phyloP scores from a whole-genome alignment of 2,797 vertebrate genomes.

The Xiphophorus birchmanni region DNA sequence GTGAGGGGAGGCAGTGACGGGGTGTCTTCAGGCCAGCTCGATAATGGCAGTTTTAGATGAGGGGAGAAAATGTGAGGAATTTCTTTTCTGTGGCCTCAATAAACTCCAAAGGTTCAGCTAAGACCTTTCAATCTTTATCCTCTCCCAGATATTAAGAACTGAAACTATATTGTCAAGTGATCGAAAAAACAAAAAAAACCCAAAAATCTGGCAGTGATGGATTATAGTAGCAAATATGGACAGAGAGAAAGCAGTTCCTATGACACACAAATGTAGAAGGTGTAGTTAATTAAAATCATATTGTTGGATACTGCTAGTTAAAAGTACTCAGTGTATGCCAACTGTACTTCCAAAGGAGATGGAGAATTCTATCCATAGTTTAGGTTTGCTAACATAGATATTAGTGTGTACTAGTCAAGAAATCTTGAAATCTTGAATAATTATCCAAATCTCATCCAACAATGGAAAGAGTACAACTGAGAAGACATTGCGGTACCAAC shows the following conservation, averaged over 20 bases:
- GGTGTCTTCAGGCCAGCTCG: slow-evolving; percentile 40
- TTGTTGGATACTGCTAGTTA: background rate
- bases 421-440: background rate
- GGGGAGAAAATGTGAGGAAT: slow-evolving; percentile 39
- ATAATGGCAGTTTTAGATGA: slow-evolving; percentile 54
- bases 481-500: background rate
- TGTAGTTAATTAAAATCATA: slow-evolving; percentile 33
- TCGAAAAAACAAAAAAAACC: background rate
- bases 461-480: background rate
- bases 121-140: slow-evolving; percentile 13
- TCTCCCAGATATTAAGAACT: slow-evolving; percentile 16
- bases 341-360: background rate
- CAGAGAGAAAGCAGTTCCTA: slow-evolving; percentile 2
- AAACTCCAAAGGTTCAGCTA: slow-evolving; percentile 28
- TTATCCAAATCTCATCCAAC: background rate
- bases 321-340: background rate
- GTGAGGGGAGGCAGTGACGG: slow-evolving; percentile 40
- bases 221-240: slow-evolving; percentile 9
- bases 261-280: slow-evolving; percentile 3
- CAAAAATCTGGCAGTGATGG: slow-evolving; percentile 2
- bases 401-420: background rate
- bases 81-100: slow-evolving; percentile 1
- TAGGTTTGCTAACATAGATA: slow-evolving; percentile 6
- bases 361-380: background rate
- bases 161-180: slow-evolving; percentile 13